Conservation (phyloP, 2,797 vertebrate genomes). For the Melanotaenia nigrans region DNA sequence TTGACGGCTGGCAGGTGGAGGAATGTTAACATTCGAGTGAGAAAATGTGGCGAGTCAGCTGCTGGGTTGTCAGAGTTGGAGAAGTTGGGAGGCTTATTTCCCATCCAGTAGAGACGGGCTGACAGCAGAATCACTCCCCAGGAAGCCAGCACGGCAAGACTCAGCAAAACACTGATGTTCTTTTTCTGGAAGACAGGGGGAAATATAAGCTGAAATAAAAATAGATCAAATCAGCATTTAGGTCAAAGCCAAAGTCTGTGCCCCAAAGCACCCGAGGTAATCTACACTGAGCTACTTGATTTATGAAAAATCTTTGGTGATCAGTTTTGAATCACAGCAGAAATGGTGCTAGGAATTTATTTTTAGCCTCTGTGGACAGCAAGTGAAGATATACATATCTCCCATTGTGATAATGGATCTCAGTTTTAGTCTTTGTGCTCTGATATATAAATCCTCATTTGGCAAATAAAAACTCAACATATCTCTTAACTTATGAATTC, state of each 20-base stretch:
- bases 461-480: not conserved
- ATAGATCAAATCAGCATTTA: constrained; percentile 38
- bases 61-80: constrained; percentile 99
- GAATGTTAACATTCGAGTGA: constrained; percentile 92
- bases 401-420: not conserved
- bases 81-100: constrained; percentile 97
- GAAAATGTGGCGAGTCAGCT: constrained; percentile 90
- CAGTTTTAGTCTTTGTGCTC: not conserved
- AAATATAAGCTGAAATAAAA: constrained; percentile 26
- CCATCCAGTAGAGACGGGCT: constrained; percentile 97
- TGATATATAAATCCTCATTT: not conserved
- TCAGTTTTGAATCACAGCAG: constrained; percentile 7
- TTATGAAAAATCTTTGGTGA: constrained; percentile 20
- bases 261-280: constrained; percentile 32
- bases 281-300: constrained; percentile 27
- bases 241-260: constrained; percentile 15
- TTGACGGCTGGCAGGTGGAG: constrained; percentile 94
- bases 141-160: constrained; percentile 85
- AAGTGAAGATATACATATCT: not conserved
- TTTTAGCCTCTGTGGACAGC: constrained; percentile 1
- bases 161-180: constrained; percentile 87
- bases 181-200: constrained; percentile 84
- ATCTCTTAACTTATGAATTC: not conserved
- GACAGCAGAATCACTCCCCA: constrained; percentile 92
- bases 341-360: not conserved